phyloP scores from a whole-genome alignment of 1,140 invertebrate species.

The Helicoverpa zea region DNA sequence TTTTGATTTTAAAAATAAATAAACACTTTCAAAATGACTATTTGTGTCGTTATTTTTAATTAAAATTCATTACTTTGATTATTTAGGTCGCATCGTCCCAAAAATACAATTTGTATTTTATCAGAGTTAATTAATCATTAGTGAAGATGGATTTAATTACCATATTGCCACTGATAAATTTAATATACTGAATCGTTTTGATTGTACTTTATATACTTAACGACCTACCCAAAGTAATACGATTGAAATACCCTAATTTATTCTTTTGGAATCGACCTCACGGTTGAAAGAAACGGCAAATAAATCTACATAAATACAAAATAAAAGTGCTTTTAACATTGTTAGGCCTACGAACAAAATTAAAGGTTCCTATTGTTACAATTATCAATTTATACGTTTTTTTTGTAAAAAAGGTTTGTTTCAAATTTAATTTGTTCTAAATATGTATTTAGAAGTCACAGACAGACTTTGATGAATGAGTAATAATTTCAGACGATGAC shows the following conservation, averaged over 20 bases:
- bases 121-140: not conserved
- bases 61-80: slow-evolving; percentile 6
- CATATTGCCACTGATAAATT: not conserved
- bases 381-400: not conserved
- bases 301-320: slow-evolving; percentile 24
- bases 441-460: too few relatives aligned
- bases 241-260: slow-evolving; percentile 29
- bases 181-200: not conserved
- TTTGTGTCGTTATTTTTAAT: not conserved
- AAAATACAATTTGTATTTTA: not conserved
- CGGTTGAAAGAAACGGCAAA: slow-evolving; percentile 8
- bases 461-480: too few relatives aligned
- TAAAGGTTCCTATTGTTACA: not conserved
- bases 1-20: slow-evolving; percentile 31
- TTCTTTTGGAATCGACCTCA: slow-evolving; percentile 17
- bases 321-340: slow-evolving; percentile 11
- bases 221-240: not conserved
- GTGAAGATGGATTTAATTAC: not conserved
- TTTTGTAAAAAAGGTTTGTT: not conserved
- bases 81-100: not conserved
- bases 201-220: not conserved
- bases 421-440: too few relatives aligned
- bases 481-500: not conserved
- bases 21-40: not conserved
- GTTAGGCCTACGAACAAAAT: not conserved